Percentiles rank a stretch among this genome's conserved stretches.
Evolutionary conservation across 2,888 invertebrate species (phyloP).

Genomic region (Apotomis turbidana): DNA sequence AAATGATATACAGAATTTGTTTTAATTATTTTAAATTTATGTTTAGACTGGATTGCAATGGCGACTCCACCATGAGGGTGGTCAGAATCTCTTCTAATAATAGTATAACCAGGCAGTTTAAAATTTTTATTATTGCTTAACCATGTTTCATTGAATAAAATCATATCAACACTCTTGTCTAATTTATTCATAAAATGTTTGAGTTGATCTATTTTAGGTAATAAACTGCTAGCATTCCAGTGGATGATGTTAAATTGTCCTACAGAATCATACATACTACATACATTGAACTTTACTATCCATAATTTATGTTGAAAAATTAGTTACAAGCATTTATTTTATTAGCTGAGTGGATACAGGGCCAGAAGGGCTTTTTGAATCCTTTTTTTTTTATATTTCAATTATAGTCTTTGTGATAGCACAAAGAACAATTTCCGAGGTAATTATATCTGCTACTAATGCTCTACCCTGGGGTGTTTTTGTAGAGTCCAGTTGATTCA

Average conservation of each 20-base stretch:
- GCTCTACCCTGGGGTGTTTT: not conserved
- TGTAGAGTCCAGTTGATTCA: not conserved
- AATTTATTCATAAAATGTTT: not conserved
- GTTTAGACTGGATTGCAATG: no score
- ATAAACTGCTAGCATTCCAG: not conserved
- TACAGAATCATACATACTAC: no score
- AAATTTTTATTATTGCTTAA: not conserved
- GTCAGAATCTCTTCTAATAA: not conserved
- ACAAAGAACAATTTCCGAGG: not conserved
- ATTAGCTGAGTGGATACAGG: not conserved
- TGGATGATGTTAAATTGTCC: not conserved
- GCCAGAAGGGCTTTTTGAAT: no score
- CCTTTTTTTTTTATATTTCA: not conserved
- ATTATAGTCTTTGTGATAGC: slow-evolving; percentile 4
- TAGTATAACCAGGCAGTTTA: not conserved
- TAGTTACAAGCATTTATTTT: not conserved
- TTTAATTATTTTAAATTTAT: not conserved
- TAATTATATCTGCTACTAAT: not conserved
- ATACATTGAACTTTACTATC: no score
- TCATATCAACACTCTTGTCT: not conserved
- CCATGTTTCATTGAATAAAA: slow-evolving; percentile 13
- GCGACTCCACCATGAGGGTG: no score
- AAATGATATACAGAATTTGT: slow-evolving; percentile 2
- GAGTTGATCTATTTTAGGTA: slow-evolving; percentile 1
- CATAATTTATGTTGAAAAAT: not conserved